Evolutionary conservation across 2,797 vertebrate species (phyloP).

Genomic region (Tarsius wallacei): DNA sequence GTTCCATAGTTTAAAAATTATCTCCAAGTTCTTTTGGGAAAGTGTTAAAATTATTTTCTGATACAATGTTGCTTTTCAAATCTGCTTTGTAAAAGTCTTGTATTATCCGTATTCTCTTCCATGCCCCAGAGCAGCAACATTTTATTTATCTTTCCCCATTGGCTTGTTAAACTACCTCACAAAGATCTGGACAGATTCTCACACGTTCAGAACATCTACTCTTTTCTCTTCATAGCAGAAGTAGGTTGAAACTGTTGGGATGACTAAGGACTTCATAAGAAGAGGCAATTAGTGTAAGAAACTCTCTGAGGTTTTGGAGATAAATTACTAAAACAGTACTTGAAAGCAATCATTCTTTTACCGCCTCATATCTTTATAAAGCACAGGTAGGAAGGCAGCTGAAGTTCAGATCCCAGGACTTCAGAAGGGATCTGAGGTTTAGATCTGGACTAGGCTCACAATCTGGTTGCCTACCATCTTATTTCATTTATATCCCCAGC

Average conservation of each 20-base stretch:
- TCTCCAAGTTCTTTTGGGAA: not conserved
- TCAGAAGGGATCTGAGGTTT: not conserved
- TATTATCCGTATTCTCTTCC: not conserved
- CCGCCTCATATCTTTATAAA: not conserved
- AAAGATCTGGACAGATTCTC: not conserved
- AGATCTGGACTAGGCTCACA: not conserved
- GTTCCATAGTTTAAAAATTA: not conserved
- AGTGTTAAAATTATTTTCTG: slow-evolving; percentile 25
- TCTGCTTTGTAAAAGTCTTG: not conserved
- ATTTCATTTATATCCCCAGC: not conserved
- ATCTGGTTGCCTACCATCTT: not conserved
- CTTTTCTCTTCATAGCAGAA: not conserved
- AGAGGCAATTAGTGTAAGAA: not conserved
- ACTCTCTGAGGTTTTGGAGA: not conserved
- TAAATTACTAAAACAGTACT: not conserved
- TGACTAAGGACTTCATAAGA: not conserved
- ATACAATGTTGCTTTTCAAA: not conserved
- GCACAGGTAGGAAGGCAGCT: not conserved
- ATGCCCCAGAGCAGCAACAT: not conserved
- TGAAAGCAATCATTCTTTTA: not conserved
- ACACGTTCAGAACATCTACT: not conserved
- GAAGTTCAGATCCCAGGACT: too few relatives aligned
- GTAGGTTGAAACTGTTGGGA: not conserved
- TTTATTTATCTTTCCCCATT: not conserved
- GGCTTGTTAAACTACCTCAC: not conserved